Conservation (phyloP, 2,888 invertebrate genomes). For the Stenoptilia bipunctidactyla region DNA sequence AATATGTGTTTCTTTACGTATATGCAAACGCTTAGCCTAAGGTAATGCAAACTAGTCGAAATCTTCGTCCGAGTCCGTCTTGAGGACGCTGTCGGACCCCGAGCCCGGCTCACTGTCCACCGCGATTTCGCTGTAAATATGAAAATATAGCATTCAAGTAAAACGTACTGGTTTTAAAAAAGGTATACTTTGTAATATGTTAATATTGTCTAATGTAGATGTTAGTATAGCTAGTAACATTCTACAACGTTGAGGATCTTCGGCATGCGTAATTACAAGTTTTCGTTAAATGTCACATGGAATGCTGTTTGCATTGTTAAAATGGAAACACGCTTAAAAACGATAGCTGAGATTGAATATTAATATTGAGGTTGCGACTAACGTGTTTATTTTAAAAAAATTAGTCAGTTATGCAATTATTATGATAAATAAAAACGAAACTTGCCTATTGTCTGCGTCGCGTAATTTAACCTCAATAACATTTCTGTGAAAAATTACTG, state of each 20-base stretch:
- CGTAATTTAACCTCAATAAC: constrained; percentile 49
- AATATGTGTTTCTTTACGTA: background rate
- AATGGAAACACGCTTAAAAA: too few relatives aligned
- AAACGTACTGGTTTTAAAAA: too few relatives aligned
- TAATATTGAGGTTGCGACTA: too few relatives aligned
- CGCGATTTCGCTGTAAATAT: constrained; percentile 37
- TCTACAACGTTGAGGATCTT: too few relatives aligned
- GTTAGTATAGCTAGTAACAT: background rate
- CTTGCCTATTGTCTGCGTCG: constrained; percentile 46
- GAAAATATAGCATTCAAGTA: too few relatives aligned
- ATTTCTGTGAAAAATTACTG: constrained; percentile 53
- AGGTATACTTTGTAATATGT: too few relatives aligned
- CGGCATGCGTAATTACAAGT: too few relatives aligned
- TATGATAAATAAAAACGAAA: constrained; percentile 19
- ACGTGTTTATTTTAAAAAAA: too few relatives aligned
- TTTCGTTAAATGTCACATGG: too few relatives aligned
- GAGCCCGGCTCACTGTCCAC: constrained; percentile 60
- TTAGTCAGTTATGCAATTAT: too few relatives aligned
- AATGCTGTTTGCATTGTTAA: too few relatives aligned
- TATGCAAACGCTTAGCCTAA: constrained; percentile 23
- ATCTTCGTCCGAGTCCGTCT: constrained; percentile 64
- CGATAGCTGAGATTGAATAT: too few relatives aligned
- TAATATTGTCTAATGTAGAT: constrained; percentile 6
- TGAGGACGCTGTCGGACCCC: constrained; percentile 60
- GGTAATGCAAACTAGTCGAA: constrained; percentile 37